phyloP scores from a whole-genome alignment of 1,140 invertebrate genomes.

The Nephotettix cincticeps region DNA sequence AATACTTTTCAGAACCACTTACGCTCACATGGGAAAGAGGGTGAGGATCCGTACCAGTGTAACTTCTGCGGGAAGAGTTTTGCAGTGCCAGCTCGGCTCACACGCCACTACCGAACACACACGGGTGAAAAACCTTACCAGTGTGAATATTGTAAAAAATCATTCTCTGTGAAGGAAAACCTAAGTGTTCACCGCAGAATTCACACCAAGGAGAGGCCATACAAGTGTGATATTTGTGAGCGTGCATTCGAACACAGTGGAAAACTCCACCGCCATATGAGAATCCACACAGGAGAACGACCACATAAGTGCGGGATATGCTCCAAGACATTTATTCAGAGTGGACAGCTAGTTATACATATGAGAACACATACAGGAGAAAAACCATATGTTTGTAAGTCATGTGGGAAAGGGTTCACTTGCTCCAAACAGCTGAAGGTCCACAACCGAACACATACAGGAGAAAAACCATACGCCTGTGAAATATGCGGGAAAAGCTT shows the following conservation, averaged over 20 bases:
- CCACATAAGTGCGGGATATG: slow-evolving; percentile 94
- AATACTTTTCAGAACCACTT: slow-evolving; percentile 59
- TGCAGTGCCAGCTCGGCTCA: slow-evolving; percentile 85
- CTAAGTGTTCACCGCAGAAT: slow-evolving; percentile 88
- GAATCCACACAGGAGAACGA: slow-evolving; percentile 88
- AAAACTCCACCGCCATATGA: slow-evolving; percentile 88
- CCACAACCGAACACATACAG: slow-evolving; percentile 80
- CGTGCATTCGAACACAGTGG: slow-evolving; percentile 91
- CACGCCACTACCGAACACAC: slow-evolving; percentile 87
- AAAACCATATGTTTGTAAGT: slow-evolving; percentile 87
- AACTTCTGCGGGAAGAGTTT: slow-evolving; percentile 91
- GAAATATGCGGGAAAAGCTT: slow-evolving; percentile 81
- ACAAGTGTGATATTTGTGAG: slow-evolving; percentile 86
- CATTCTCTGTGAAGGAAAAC: slow-evolving; percentile 90
- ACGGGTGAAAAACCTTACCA: slow-evolving; percentile 84
- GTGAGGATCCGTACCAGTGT: slow-evolving; percentile 79
- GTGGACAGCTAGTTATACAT: slow-evolving; percentile 82
- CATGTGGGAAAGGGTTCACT: slow-evolving; percentile 83
- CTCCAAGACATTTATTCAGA: slow-evolving; percentile 87
- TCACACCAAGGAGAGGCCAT: slow-evolving; percentile 85
- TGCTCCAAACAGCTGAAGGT: slow-evolving; percentile 90
- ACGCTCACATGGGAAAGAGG: slow-evolving; percentile 57
- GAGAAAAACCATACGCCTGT: slow-evolving; percentile 73
- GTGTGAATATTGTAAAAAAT: slow-evolving; percentile 91
- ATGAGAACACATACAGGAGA: slow-evolving; percentile 87